phyloP scores from a whole-genome alignment of 2,888 invertebrate genomes.

The Neocrepidodera transversa region DNA sequence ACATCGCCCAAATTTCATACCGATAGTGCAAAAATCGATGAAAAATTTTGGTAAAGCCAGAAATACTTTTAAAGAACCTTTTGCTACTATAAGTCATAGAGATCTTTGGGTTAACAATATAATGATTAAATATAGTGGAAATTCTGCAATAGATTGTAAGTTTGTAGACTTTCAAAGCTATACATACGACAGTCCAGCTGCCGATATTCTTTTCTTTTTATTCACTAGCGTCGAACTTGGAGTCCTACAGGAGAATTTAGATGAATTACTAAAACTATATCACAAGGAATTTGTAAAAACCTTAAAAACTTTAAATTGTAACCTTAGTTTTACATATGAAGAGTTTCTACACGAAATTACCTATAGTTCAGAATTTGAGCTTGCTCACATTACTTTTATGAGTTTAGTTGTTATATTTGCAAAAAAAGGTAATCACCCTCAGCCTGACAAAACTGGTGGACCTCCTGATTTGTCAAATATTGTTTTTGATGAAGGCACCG shows the following conservation, averaged over 20 bases:
- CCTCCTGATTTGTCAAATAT: not conserved
- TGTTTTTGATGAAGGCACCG: not conserved
- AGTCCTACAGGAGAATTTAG: conserved; percentile 19
- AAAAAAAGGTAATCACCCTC: not conserved
- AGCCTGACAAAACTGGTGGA: not conserved
- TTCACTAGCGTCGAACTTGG: conserved; percentile 40
- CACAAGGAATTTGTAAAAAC: conserved; percentile 18
- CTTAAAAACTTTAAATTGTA: conserved; percentile 14
- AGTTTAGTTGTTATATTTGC: conserved; percentile 6
- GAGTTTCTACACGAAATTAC: conserved; percentile 25
- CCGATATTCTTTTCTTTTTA: conserved; percentile 47
- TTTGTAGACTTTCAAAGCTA: conserved; percentile 48
- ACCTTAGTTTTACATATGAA: conserved; percentile 21
- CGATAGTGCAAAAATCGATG: conserved; percentile 14
- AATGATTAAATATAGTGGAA: conserved; percentile 59
- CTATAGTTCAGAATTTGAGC: conserved; percentile 1
- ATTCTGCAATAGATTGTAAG: conserved; percentile 36
- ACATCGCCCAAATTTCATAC: conserved; percentile 1
- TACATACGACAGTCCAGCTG: conserved; percentile 39
- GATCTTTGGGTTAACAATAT: conserved; percentile 70
- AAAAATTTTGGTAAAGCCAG: not conserved
- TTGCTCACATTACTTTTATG: conserved; percentile 25
- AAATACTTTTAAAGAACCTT: conserved; percentile 54
- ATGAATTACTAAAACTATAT: conserved; percentile 19
- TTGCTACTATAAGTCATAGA: conserved; percentile 62